A percentile compares a stretch with the other conserved stretches of the same genome.
phyloP scores from a whole-genome alignment of 2,797 vertebrate genomes.

The Margarornis squamiger region DNA sequence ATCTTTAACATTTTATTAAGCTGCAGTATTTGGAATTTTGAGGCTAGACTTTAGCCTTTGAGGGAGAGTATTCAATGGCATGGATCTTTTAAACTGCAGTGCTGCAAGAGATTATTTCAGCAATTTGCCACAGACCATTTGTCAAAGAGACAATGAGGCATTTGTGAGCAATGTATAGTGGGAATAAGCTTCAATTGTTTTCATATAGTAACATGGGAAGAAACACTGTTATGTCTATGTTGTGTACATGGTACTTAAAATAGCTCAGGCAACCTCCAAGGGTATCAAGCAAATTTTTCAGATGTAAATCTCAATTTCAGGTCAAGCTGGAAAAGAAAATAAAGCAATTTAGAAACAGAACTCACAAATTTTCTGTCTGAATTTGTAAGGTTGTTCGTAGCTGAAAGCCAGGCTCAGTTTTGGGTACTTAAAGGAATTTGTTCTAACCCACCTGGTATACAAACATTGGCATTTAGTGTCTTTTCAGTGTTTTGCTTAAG shows the following conservation, averaged over 20 bases:
- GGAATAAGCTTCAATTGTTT: conserved; percentile 55
- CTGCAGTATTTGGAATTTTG: conserved; percentile 78
- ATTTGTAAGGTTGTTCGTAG: background rate
- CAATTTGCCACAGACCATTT: conserved; percentile 73
- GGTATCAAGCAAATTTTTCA: conserved; percentile 10
- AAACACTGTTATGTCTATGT: background rate
- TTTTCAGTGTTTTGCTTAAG: background rate
- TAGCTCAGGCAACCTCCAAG: conserved; percentile 26
- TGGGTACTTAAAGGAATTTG: background rate
- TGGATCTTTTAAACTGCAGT: conserved; percentile 76
- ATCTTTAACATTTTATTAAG: conserved; percentile 82
- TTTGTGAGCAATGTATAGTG: conserved; percentile 54
- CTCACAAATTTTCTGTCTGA: background rate
- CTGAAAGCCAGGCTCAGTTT: background rate
- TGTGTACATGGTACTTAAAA: conserved; percentile 57
- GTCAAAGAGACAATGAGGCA: conserved; percentile 65
- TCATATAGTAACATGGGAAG: conserved; percentile 31
- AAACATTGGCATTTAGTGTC: background rate
- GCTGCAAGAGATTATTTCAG: conserved; percentile 68
- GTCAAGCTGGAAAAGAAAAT: conserved; percentile 29
- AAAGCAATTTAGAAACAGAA: conserved; percentile 1
- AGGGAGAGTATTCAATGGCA: conserved; percentile 72
- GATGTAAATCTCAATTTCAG: conserved; percentile 55
- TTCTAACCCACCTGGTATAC: background rate
- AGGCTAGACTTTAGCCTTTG: conserved; percentile 75